These are phyloP conservation scores for Drosophila rellima DNA, from an alignment of 2,888 invertebrate species.

Conservation along the genomic window DNA sequence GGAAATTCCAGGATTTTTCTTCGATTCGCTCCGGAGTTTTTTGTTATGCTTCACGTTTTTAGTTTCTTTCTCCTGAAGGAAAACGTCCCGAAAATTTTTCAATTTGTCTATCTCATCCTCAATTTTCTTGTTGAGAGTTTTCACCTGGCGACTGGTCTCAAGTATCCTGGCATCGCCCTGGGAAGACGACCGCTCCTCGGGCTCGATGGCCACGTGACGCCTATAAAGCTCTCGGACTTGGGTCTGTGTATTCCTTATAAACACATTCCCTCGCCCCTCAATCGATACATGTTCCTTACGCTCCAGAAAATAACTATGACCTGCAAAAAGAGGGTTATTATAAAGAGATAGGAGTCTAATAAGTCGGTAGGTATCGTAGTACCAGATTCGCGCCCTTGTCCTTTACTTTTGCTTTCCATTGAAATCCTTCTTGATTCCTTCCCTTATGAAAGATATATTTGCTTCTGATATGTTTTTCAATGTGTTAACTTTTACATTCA, in stretches of 20 bases:
- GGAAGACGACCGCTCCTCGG: conserved; percentile 2
- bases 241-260: conserved; percentile 41
- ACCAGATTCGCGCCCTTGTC: not conserved
- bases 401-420: not conserved
- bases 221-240: conserved; percentile 32
- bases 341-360: not conserved
- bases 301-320: conserved; percentile 30
- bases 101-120: conserved; percentile 52
- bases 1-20: not conserved
- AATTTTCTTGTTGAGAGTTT: conserved; percentile 32
- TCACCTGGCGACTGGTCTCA: conserved; percentile 26
- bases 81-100: conserved; percentile 31
- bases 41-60: not conserved
- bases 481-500: not conserved
- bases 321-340: not conserved
- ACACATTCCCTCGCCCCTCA: conserved; percentile 16
- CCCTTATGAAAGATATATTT: conserved; percentile 1
- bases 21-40: not conserved
- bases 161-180: conserved; percentile 18
- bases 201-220: not conserved
- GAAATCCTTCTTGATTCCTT: not conserved
- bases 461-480: not conserved
- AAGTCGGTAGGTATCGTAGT: too few species aligned
- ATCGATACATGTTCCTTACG: conserved; percentile 38
- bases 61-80: not conserved